Base-by-base conservation (phyloP, 53 echinoderm and acorn worm species). In the Hippasteria phrygiana region DNA sequence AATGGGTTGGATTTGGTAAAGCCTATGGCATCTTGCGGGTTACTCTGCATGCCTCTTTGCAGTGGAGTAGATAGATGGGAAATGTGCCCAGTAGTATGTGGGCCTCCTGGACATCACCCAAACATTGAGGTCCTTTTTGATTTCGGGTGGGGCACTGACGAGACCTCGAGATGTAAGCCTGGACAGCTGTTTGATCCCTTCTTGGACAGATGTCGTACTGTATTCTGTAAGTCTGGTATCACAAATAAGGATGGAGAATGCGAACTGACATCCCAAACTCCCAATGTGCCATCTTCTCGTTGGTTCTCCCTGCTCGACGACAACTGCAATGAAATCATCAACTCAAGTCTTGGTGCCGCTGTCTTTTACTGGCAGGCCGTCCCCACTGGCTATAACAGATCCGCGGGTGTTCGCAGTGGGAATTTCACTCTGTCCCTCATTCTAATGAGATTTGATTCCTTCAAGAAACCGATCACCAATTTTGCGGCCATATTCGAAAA, bases 171-270 rank as follows among this genome's bases (percentile, higher is more conserved):
- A 1, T 91, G 91, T 42, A 37, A 43, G 14, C 43, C 28, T 13
- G 90, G 76, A 18, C 48, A 90, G 34, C 35, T 90, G 3, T 90
- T 31, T 66, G 90, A 84, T 50, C 90, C 84, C 6, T 90, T 85
- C 54, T 33, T 76, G 24, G 17, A 74, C 4, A 56, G 62, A 39
- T 87, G 87, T 48, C 56, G 73, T 13, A 54, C 73, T 39, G 36
- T 74, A 17, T 37, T 62, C 11, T 78, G 55, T 37, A 7, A 2
- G 37, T 78, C 78, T 27, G 78, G 78, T 36, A 5, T 55, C 12
- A 13, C 55, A 5, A 56, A 38, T 18, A 37, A 35, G 9, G 59
- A 55, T 22, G 55, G 55, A 1, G 55, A 75, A 5, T 78, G 55
- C 78, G 2, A 4, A 1, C 17, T 55, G 10, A 56, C 36, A 17